Evolutionary conservation across 2,888 invertebrate species (phyloP), one percentile per base, ranked within the genome.

Genomic region (Thera obeliscata): DNA sequence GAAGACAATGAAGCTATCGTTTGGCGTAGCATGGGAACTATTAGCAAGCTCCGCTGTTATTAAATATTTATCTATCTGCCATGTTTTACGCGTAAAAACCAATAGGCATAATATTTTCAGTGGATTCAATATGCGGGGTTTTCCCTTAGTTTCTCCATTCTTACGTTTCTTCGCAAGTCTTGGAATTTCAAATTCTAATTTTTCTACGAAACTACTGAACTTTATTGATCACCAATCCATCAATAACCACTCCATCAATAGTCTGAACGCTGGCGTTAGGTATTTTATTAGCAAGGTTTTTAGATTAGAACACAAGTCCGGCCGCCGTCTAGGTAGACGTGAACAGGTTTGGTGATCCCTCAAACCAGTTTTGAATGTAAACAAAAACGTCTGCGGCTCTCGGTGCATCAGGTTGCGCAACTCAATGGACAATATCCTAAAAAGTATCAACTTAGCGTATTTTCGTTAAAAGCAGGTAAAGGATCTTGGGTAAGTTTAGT

Each of bases 281-380:
- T 43, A 50, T 50, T 22, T 61, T 7, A 9, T 12, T 41, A 57
- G 50, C 61, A 57, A 60, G 52, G 9, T 43, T 46, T 48, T 46
- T 48, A 57, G 59, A 52, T 69, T 71, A 71, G 52, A 66, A 61
- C 46, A 33, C 48, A 48, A 58, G 56, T 59, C 66, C 61, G 52
- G 62, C 61, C 61, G 62, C 61, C 61, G 64, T 63, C 68, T 70
- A 69, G 61, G 67, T 66, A 67, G 64, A 71, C 62, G 54, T 71
- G 87, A 88, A 86, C 76, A 86, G 88, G 87, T 88, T 84, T 71
- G 74, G 80, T 80, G 78, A 81, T 80, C 75, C 74, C 71, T 78
- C 74, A 84, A 85, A 87, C 89, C 85, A 79, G 89, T 88, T 85
- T 78, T 77, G 78, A 80, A 85, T 82, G 88, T 89, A 89, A 89